Evolutionary conservation across 2,888 invertebrate genomes (phyloP), one percentile per base, ranked within the genome.

Genomic region (Bombyx huttoni): DNA sequence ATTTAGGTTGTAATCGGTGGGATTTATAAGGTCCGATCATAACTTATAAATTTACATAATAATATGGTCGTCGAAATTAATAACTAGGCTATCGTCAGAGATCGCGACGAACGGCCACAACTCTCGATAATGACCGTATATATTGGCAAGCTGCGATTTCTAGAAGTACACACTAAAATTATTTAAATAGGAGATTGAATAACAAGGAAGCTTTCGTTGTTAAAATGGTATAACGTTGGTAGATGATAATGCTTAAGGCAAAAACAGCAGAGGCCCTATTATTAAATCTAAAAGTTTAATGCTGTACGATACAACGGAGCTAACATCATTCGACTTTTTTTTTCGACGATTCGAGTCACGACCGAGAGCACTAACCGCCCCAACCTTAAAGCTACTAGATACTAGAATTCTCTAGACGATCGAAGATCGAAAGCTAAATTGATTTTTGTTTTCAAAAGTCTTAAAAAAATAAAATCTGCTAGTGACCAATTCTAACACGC

Each of bases 401-500:
- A 84, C 83, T 83, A 84, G 73, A 81, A 78, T 78, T 81, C 67
- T 78, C 83, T 86, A 84, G 73, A 68, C 87, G 86, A 84, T 85
- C 87, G 79, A 81, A 76, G 85, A 86, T 79, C 86, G 87, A 79
- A 87, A 87, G 88, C 88, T 87, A 87, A 75, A 70, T 80, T 76
- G 78, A 80, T 80, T 81, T 74, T 78, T 74, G 40, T 78, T 74
- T 81, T 86, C 78, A 86, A 87, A 88, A 87, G 82, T 85, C 78
- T 88, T 88, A 88, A 86, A 88, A 88, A 88, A 88, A 88, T 88
- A 88, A 88, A 87, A 87, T 88, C 85, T 88, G 85, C 85, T 81
- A 86, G 78, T 76, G 75, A 74, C 77, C 71, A 81, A 80, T 80
- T 68, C 75, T 70, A 70, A 69, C 66, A 72, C 63, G 65, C 75